Base-by-base conservation (phyloP, 1,140 invertebrate species). In the Zaprionus africanus region DNA sequence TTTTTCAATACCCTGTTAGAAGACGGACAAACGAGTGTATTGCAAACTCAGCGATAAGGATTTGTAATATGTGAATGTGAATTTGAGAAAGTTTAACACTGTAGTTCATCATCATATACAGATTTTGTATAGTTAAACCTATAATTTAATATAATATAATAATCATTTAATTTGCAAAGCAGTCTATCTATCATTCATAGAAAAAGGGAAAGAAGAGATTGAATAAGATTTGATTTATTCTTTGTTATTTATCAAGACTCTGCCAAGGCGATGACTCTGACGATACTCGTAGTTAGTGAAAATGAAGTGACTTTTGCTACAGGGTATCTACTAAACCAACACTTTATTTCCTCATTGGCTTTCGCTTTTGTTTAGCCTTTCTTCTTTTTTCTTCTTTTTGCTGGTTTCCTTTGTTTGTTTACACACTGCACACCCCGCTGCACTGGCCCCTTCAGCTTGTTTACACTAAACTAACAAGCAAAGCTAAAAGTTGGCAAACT, bases 391-490 rank as follows among this genome's bases (percentile, higher is more conserved):
- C 38, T 46, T 24, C n/a, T 63, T 57, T 38, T 38, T 46, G 12
- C 6, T 17, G 63, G 13, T 58, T 61, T 60, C 58, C 53, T 69
- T 61, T 46, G 43, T 73, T 65, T 72, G 59, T 62, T 59, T 72
- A 17, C 53, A 51, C 46, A 51, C 46, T 51, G 17, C 46, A 22
- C 11, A 17, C 31, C 26, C 22, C 38, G 38, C 53, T 24, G 28
- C 46, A 36, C 46, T n/a, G 56, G 22, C 43, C 56, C 51, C 46
- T 11, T 24, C 4, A 24, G 56, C 70, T 73, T 90, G 81, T 90
- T 87, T 87, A 78, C 81, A 82, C 78, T 84, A 76, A 87, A 78
- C 84, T 81, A 87, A 90, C 80, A 87, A 88, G 81, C 70, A 64
- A 73, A 88, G 80, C 77, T 72, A 67, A 88, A 86, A 86, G 83